These are phyloP conservation scores for Eremobia ochroleuca DNA, from an alignment of 2,888 invertebrate genomes.

Conservation along the genomic window DNA sequence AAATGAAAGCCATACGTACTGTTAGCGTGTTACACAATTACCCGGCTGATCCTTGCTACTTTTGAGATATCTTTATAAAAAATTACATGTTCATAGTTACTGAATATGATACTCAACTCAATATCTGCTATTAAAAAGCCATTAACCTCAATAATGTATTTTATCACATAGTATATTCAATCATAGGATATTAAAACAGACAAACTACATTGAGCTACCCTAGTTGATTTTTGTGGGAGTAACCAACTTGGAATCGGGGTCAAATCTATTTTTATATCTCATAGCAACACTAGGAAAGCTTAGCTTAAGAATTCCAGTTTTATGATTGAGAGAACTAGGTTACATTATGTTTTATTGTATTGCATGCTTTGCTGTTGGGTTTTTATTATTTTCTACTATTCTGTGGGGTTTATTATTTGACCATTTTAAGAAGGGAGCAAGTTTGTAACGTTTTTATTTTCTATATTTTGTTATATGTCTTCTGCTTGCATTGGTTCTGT, in stretches of 20 bases:
- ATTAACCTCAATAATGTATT: constrained; percentile 48
- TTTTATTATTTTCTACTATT: constrained; percentile 5
- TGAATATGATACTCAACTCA: constrained; percentile 27
- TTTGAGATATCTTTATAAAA: background rate
- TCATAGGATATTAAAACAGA: constrained; percentile 14
- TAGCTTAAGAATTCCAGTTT: constrained; percentile 40
- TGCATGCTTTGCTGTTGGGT: constrained; percentile 10
- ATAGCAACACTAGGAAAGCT: constrained; percentile 42
- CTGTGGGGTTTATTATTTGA: background rate
- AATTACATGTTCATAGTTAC: background rate
- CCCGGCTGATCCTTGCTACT: background rate
- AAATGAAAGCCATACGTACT: too few relatives aligned
- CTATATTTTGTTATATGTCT: background rate
- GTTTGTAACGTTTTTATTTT: background rate
- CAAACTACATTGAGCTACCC: constrained; percentile 27
- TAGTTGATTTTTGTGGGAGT: constrained; percentile 45
- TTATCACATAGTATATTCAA: constrained; percentile 24
- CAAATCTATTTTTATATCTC: constrained; percentile 46
- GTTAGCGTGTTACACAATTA: too few relatives aligned
- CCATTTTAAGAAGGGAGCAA: background rate
- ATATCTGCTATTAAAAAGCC: constrained; percentile 23
- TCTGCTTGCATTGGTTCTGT: background rate
- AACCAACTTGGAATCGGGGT: constrained; percentile 40
- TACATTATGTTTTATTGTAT: constrained; percentile 26
- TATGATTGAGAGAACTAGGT: constrained; percentile 44